Percentiles rank a stretch among this genome's conserved stretches.
phyloP scores from a whole-genome alignment of 2,888 invertebrate species.

The Trilocha varians region DNA sequence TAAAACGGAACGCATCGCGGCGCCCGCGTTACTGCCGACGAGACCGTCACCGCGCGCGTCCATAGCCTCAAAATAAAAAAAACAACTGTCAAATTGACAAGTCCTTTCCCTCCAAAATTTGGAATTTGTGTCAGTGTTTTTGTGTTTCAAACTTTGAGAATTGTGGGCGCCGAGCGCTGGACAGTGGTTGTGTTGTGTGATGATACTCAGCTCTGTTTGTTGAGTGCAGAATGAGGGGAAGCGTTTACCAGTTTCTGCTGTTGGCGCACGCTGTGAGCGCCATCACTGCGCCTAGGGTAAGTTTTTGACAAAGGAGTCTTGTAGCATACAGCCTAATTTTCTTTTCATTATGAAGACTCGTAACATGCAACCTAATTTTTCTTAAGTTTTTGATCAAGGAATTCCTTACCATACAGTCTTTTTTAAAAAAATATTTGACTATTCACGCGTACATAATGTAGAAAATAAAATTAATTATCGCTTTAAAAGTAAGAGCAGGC shows the following conservation, averaged over 20 bases:
- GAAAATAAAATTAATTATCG: too few relatives aligned
- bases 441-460: too few relatives aligned
- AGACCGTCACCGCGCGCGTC: conserved; percentile 47
- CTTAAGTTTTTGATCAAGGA: background rate
- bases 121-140: conserved; percentile 32
- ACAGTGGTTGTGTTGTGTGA: conserved; percentile 55
- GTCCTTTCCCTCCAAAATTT: conserved; percentile 10
- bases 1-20: conserved; percentile 55
- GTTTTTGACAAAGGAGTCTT: conserved; percentile 15
- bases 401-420: background rate
- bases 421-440: too few relatives aligned
- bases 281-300: conserved; percentile 65
- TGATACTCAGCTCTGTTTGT: conserved; percentile 60
- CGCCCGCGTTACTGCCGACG: conserved; percentile 48
- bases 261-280: conserved; percentile 66
- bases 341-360: background rate
- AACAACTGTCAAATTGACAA: background rate
- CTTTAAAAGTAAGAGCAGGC: background rate
- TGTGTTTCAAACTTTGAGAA: conserved; percentile 8
- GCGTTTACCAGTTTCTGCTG: conserved; percentile 51
- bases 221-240: conserved; percentile 64
- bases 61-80: conserved; percentile 10
- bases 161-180: conserved; percentile 31
- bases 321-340: too few relatives aligned
- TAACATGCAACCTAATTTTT: background rate